Evolutionary conservation across 2,888 invertebrate species (phyloP), one percentile per base, ranked within the genome.

Genomic region (Tortricodes alternella): DNA sequence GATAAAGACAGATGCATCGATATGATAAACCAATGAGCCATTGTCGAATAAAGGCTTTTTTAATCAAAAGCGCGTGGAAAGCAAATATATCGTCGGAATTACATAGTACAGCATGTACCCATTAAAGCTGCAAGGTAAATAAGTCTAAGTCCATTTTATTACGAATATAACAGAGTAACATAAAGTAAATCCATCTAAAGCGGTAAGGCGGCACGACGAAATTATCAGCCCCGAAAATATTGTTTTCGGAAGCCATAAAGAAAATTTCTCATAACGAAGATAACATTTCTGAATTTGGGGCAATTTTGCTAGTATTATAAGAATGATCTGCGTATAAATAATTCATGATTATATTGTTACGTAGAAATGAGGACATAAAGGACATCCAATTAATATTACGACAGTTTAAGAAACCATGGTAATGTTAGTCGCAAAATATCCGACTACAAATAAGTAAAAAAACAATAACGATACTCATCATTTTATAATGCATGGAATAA

Each of bases 221-320:
- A 83, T 83, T 80, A 76, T 78, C 76, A 70, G 71, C 67, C 73
- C 73, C 73, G 80, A 81, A 88, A 86, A 80, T 87, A 86, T 84
- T 78, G 78, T 76, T 70, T 72, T 80, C 80, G 87, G 86, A 87
- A 83, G 78, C 72, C 76, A 78, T 87, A 85, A 85, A 83, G 76
- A 81, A 85, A 80, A 83, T 86, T 81, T 80, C 76, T 80, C 80
- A 79, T 83, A 83, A 83, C 76, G 73, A 68, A 74, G 76, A 77
- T 75, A 74, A 76, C 68, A 78, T 78, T 83, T 74, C 66, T 62
- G 71, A 74, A 75, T 79, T 78, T 77, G 74, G 73, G 67, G 66
- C 68, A 74, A 73, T 78, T 76, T 71, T 71, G 71, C 65, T 73
- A 73, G 68, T 64, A 61, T 49, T 59, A n/a, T n/a, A 58, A 32